Evolutionary conservation across 2,797 vertebrate species (phyloP).

Genomic region (Carduelis carduelis): DNA sequence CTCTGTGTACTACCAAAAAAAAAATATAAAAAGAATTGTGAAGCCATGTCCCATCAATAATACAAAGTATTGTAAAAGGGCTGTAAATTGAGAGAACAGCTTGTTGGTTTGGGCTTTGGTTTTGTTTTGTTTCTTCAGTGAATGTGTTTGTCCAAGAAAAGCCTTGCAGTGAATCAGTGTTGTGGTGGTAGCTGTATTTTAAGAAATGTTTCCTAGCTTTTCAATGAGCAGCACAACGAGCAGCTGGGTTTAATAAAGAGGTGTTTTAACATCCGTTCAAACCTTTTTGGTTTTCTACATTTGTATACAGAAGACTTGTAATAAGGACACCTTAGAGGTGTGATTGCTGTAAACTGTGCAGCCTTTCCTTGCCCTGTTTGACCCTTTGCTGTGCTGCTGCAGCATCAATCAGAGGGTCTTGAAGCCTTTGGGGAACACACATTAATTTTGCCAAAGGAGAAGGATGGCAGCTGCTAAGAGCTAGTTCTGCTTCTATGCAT

Average conservation of each 20-base stretch:
- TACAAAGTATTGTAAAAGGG: conserved; percentile 32
- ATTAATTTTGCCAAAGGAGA: background rate
- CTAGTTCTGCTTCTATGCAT: background rate
- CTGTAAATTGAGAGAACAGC: conserved; percentile 42
- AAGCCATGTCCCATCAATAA: conserved; percentile 39
- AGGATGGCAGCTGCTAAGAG: background rate
- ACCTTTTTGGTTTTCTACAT: background rate
- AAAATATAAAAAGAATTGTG: background rate
- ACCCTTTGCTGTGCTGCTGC: background rate
- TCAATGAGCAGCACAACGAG: background rate
- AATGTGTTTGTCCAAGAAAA: conserved; percentile 45
- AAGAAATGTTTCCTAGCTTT: background rate
- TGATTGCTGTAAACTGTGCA: background rate
- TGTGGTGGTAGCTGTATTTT: background rate
- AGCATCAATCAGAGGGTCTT: background rate
- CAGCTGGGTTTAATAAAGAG: background rate
- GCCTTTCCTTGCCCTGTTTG: background rate
- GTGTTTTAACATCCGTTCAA: background rate
- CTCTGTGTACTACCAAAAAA: conserved; percentile 17
- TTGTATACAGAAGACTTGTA: background rate
- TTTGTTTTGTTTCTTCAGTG: conserved; percentile 27
- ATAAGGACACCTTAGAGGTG: background rate
- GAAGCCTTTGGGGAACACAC: background rate
- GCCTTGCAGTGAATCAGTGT: conserved; percentile 21
- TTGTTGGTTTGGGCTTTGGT: conserved; percentile 55